Evolutionary conservation across 2,888 invertebrate species (phyloP).

Genomic region (Carabus problematicus): DNA sequence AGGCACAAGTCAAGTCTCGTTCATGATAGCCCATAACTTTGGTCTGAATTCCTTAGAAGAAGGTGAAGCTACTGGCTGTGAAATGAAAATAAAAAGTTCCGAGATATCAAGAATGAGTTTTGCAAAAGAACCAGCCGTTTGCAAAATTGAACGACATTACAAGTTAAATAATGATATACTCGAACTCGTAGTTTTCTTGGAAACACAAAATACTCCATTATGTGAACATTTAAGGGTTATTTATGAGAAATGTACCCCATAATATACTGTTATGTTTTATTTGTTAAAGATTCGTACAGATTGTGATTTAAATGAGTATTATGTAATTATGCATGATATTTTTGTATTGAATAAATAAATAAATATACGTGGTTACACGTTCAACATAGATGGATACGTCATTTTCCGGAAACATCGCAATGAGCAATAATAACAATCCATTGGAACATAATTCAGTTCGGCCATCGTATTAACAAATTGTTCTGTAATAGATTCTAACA

Average conservation of each 20-base stretch:
- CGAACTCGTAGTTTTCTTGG: slow-evolving; percentile 63
- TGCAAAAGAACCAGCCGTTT: slow-evolving; percentile 64
- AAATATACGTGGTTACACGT: too few species aligned
- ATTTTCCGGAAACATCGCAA: slow-evolving; percentile 57
- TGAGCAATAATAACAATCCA: slow-evolving; percentile 71
- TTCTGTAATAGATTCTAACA: slow-evolving; percentile 58
- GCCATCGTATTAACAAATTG: slow-evolving; percentile 58
- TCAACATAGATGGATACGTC: slow-evolving; percentile 3
- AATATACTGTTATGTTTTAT: too few species aligned
- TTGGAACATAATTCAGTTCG: slow-evolving; percentile 58
- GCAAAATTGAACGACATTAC: slow-evolving; percentile 59
- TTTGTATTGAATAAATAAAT: slow-evolving; percentile 5
- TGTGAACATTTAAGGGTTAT: slow-evolving; percentile 64
- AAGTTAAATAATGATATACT: slow-evolving; percentile 56
- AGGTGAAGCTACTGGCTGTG: slow-evolving; percentile 58
- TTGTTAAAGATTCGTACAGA: too few species aligned
- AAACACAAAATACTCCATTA: slow-evolving; percentile 63
- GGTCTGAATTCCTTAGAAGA: slow-evolving; percentile 68
- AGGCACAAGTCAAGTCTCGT: slow-evolving; percentile 62
- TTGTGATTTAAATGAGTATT: too few species aligned
- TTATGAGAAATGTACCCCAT: slow-evolving; percentile 56
- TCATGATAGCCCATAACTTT: slow-evolving; percentile 69
- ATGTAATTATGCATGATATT: not conserved
- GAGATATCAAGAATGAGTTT: slow-evolving; percentile 62
- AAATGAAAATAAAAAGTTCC: slow-evolving; percentile 59